These are phyloP conservation scores for Unio delphinus DNA, from an alignment of 2,888 invertebrate genomes.

Conservation along the genomic window DNA sequence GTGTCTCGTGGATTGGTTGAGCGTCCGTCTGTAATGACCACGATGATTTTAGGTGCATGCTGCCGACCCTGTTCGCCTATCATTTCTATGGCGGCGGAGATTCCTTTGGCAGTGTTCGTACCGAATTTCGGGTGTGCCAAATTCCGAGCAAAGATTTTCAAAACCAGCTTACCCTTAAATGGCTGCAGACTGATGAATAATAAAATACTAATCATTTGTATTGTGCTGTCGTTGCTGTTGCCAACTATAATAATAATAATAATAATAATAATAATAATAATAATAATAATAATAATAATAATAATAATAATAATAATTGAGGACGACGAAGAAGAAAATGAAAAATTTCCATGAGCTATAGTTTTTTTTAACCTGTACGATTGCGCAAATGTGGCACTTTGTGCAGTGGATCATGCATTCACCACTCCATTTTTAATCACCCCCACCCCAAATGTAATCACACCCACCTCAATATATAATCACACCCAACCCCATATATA, in stretches of 20 bases:
- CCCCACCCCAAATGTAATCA: too few relatives aligned
- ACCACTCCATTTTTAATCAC: too few relatives aligned
- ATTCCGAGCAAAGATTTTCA: slow-evolving; percentile 44
- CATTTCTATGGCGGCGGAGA: slow-evolving; percentile 40
- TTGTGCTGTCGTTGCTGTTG: too few relatives aligned
- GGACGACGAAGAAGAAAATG: background rate
- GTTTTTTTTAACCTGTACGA: too few relatives aligned
- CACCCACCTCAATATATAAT: too few relatives aligned
- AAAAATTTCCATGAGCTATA: too few relatives aligned
- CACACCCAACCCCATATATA: too few relatives aligned
- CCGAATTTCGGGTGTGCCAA: slow-evolving; percentile 49
- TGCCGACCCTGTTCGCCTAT: slow-evolving; percentile 39
- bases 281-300: too few relatives aligned
- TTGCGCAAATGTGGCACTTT: too few relatives aligned
- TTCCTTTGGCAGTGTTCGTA: slow-evolving; percentile 56
- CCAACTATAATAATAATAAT: background rate
- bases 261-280: too few relatives aligned
- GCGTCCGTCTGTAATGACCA: slow-evolving; percentile 59
- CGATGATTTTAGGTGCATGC: slow-evolving; percentile 53
- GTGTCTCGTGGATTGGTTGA: slow-evolving; percentile 49
- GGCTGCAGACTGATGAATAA: slow-evolving; percentile 40
- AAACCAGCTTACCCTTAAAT: slow-evolving; percentile 42
- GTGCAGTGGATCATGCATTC: too few relatives aligned
- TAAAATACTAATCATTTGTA: background rate
- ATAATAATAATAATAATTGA: background rate